These are phyloP conservation scores for Crambe crambe DNA, from an alignment of 37 sponge, comb jelly and placozoan genomes.

Conservation along the genomic window DNA sequence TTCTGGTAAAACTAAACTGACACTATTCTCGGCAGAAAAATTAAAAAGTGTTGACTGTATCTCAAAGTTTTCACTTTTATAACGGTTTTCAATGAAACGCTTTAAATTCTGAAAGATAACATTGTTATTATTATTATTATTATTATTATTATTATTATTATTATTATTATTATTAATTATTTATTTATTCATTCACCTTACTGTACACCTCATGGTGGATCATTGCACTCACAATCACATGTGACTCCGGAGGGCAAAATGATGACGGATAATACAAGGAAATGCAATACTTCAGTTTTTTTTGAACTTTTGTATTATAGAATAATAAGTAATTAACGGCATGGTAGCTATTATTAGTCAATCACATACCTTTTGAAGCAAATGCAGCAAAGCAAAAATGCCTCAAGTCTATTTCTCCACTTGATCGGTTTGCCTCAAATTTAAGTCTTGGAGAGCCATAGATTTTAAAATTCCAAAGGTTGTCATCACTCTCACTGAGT, in stretches of 20 bases:
- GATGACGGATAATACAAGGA: not conserved
- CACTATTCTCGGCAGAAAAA: not conserved
- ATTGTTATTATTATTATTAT: not conserved
- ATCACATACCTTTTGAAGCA: too few relatives aligned
- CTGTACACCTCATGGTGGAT: not conserved
- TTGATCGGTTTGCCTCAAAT: too few relatives aligned
- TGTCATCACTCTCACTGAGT: not conserved
- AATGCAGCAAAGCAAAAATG: constrained; percentile 21
- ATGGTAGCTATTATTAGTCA: too few relatives aligned
- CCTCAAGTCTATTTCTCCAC: not conserved
- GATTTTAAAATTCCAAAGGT: too few relatives aligned
- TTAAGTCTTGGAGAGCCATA: too few relatives aligned
- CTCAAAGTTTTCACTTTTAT: not conserved
- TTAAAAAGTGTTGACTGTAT: not conserved
- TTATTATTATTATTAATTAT: not conserved
- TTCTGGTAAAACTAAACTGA: not conserved
- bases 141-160: not conserved
- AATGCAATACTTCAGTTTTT: too few relatives aligned
- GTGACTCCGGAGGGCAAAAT: not conserved
- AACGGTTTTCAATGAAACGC: constrained; percentile 1
- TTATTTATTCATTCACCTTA: not conserved
- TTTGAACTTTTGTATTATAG: too few relatives aligned
- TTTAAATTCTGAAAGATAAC: not conserved
- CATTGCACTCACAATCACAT: constrained; percentile 6
- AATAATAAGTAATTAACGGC: too few relatives aligned